Evolutionary conservation across 2,888 invertebrate genomes (phyloP).

Genomic region (Pocota personata): DNA sequence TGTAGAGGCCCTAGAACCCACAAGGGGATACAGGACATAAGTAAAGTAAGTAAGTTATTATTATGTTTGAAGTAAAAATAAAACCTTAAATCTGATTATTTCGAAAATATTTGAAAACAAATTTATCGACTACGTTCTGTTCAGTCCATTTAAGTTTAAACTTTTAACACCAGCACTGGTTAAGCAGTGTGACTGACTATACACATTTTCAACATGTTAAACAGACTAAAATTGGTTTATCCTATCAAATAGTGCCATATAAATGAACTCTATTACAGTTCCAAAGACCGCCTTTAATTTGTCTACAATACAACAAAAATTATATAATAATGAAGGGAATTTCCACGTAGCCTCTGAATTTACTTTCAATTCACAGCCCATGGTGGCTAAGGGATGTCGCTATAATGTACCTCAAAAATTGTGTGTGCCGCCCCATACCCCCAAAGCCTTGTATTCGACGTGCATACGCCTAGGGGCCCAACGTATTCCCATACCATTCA

Average conservation of each 20-base stretch:
- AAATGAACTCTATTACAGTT: background rate
- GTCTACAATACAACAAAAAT: constrained; percentile 30
- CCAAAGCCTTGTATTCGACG: constrained; percentile 61
- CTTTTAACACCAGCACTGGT: too few species aligned
- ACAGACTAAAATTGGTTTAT: constrained; percentile 1
- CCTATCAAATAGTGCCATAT: background rate
- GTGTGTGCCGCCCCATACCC: constrained; percentile 7
- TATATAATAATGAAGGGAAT: constrained; percentile 52
- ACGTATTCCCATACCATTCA: constrained; percentile 67
- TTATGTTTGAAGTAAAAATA: too few species aligned
- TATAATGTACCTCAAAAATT: constrained; percentile 30
- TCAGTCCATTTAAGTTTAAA: too few species aligned
- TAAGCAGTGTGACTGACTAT: too few species aligned
- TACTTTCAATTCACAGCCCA: constrained; percentile 60
- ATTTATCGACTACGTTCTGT: too few species aligned
- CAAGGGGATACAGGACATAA: too few species aligned
- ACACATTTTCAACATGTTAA: background rate
- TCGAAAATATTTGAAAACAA: too few species aligned
- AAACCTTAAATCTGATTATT: too few species aligned
- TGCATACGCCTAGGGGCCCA: constrained; percentile 70
- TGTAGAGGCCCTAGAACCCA: too few species aligned
- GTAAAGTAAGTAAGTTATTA: too few species aligned
- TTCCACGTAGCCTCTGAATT: constrained; percentile 65
- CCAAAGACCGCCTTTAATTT: constrained; percentile 11
- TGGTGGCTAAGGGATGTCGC: constrained; percentile 28